Evolutionary conservation across 2,113 vertebrate species (phyloP), one percentile per base, ranked within the genome.

Genomic region (Astur gentilis): DNA sequence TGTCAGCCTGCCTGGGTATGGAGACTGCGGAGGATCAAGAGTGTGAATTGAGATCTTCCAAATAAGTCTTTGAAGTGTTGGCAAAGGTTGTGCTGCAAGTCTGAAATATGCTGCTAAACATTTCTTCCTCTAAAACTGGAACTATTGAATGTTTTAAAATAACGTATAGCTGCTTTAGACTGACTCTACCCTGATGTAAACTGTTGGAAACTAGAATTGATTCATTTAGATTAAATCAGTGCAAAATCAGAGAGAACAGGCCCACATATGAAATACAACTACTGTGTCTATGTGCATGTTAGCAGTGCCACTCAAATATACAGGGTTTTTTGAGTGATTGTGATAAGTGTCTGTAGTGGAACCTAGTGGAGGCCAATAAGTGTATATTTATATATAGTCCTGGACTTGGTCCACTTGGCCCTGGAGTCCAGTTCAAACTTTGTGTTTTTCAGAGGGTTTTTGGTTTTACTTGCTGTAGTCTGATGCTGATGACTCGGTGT

Each of bases 221-320:
- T 75, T 60, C 3, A n/a, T 66, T 49, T 49, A n/a, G 14, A 31
- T 83, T 27, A 61, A 52, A 32, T 71, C n/a, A 11, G 55, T n/a
- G 40, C 25, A 55, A 70, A 88, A 44, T 55, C 40, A 62, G 47
- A 70, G 38, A 65, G 83, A 71, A 15, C 32, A 76, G 62, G 32
- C 27, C 21, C 6, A 19, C 18, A 5, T 40, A 11, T 52, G 42
- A 47, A 79, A 57, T 14, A 3, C 1, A 45, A 32, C 34, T 32
- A 2, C 23, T 58, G 18, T 42, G 42, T 42, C 67, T 27, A 0
- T 13, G 42, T 0, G 1, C 19, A 13, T 11, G 3, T 23, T 49
- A 54, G 57, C 15, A 17, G 13, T n/a, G 40, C 27, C 32, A 11
- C n/a, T 54, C 49, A 58, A 23, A 73, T 25, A 13, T 3, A 42